Evolutionary conservation across 1,140 invertebrate species (phyloP), one percentile per base, ranked within the genome.

Genomic region (Melanaphis sacchari): DNA sequence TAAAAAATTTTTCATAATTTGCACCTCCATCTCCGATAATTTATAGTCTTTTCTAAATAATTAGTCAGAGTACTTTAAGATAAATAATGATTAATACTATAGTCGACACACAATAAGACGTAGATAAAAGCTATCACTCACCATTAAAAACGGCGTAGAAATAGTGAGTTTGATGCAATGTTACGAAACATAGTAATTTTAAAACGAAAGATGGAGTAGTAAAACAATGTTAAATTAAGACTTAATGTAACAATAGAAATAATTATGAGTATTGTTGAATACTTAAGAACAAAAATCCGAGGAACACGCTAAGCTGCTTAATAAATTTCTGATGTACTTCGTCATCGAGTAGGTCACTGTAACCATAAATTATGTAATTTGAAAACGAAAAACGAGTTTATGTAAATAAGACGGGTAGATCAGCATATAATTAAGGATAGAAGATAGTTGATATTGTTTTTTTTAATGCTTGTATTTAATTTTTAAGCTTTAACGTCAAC

Each of bases 41-140:
- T 76, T 76, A 76, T 76, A 76, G 59, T 76, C 15, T 15, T 76
- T 76, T 18, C 31, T 76, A 76, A 76, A 36, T 76, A 76, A 76
- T 76, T 76, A 76, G 59, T 76, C 59, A 76, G n/a, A 76, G 59
- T 76, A 76, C 59, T 76, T n/a, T 76, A n/a, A n/a, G 59, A 76
- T 76, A 76, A 76, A 76, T 76, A 76, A 76, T 76, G 59, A 76
- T 76, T 76, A 76, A 76, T 76, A 76, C n/a, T 76, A 76, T 76
- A 76, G 59, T 76, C 59, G 15, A 76, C 59, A 76, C 59, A n/a
- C n/a, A 76, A 76, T 36, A 76, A 76, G 59, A 76, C 15, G 59
- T 2, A n/a, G 59, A 76, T 76, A 76, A 76, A n/a, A 76, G 59
- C 59, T 76, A 15, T 76, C 31, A 76, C 59, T 76, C 59, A 76